Conservation (phyloP, 2,888 invertebrate genomes). For the Amblyteles armatorius region DNA sequence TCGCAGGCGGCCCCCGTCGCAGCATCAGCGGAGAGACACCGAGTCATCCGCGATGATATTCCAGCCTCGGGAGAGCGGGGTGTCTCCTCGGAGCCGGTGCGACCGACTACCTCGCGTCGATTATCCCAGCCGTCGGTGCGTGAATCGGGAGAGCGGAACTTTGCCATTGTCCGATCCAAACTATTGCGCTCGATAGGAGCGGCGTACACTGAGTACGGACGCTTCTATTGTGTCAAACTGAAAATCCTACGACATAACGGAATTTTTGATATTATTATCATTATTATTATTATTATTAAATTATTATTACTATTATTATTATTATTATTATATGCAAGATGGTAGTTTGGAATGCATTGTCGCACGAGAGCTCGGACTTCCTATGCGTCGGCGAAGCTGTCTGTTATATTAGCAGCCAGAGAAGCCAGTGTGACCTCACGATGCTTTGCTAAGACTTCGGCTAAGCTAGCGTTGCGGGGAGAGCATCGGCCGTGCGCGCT, state of each 20-base stretch:
- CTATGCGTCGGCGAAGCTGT: not conserved
- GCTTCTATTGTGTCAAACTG: not conserved
- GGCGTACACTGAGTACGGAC: not conserved
- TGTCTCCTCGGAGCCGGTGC: not conserved
- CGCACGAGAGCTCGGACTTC: slow-evolving; percentile 2
- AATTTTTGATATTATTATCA: not conserved
- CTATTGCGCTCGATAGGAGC: slow-evolving; percentile 23
- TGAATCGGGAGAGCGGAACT: slow-evolving; percentile 16
- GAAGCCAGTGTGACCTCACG: slow-evolving; percentile 74
- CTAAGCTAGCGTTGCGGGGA: slow-evolving; percentile 69
- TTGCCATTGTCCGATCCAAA: slow-evolving; percentile 22
- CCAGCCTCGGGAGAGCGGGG: not conserved
- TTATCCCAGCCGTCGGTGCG: slow-evolving; percentile 20
- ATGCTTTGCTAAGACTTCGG: slow-evolving; percentile 75
- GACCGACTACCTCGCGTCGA: slow-evolving; percentile 15
- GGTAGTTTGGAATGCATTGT: not conserved
- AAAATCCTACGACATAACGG: no score
- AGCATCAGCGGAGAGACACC: not conserved
- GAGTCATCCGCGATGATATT: not conserved
- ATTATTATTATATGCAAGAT: not conserved
- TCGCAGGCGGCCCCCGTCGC: not conserved
- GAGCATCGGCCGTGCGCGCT: slow-evolving; percentile 7
- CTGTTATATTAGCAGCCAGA: slow-evolving; percentile 56
- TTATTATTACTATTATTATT: not conserved
- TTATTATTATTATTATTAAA: not conserved